These are phyloP conservation scores for Globia sparganii DNA, from an alignment of 2,888 invertebrate genomes.

Conservation along the genomic window DNA sequence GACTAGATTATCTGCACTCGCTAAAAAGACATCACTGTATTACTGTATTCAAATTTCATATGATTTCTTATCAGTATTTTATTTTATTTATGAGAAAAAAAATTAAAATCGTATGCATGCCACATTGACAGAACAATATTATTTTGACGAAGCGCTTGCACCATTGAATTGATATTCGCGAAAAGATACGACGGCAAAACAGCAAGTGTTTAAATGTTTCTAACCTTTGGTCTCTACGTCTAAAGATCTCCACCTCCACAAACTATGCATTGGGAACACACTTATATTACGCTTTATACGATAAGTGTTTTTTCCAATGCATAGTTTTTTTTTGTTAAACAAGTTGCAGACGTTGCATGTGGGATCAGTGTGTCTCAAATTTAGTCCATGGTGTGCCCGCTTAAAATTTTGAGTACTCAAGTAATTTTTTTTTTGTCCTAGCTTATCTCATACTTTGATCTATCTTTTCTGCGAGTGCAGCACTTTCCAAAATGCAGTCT, in stretches of 20 bases:
- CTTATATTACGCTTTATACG: not conserved
- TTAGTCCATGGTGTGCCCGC: not conserved
- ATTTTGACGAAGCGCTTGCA: not conserved
- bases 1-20: constrained; percentile 46
- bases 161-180: not conserved
- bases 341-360: not conserved
- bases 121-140: not conserved
- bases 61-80: not conserved
- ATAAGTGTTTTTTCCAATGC: not conserved
- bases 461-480: constrained; percentile 47
- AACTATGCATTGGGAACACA: not conserved
- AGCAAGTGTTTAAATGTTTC: not conserved
- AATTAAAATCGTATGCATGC: not conserved
- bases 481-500: constrained; percentile 14
- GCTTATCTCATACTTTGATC: not conserved
- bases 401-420: not conserved
- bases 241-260: not conserved
- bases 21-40: constrained; percentile 21
- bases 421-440: too few species aligned
- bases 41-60: not conserved
- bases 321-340: not conserved
- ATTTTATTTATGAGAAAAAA: not conserved
- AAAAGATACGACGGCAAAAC: not conserved
- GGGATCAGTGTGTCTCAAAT: not conserved
- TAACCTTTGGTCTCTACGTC: not conserved